Percentiles rank a stretch among this genome's conserved stretches.
Conservation (phyloP, 2,797 vertebrate genomes). For the Esox lucius region DNA sequence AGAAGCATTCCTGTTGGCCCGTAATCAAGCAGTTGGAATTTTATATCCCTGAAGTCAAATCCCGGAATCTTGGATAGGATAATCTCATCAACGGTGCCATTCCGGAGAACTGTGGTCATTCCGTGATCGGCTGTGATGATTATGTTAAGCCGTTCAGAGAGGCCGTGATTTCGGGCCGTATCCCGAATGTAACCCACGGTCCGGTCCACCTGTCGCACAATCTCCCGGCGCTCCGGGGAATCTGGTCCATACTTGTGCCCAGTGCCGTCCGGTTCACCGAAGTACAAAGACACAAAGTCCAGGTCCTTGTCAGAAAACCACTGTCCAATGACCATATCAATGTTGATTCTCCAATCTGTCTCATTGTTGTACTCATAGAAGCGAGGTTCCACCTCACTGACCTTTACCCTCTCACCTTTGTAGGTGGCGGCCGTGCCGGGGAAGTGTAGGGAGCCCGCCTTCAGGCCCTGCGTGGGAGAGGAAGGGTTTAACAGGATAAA, state of each 20-base stretch:
- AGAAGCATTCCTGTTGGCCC: conserved; percentile 76
- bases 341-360: conserved; percentile 69
- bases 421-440: conserved; percentile 78
- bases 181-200: conserved; percentile 76
- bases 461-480: conserved; percentile 71
- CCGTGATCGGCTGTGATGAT: conserved; percentile 83
- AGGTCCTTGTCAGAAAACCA: conserved; percentile 72
- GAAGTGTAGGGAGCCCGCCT: conserved; percentile 81
- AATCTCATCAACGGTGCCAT: conserved; percentile 53
- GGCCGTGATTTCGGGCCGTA: conserved; percentile 35
- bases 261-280: conserved; percentile 76
- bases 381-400: conserved; percentile 63
- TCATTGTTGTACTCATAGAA: conserved; percentile 72
- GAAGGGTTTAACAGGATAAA: too few species aligned
- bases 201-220: conserved; percentile 77
- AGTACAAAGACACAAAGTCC: conserved; percentile 82
- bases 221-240: conserved; percentile 64
- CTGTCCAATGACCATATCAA: conserved; percentile 66
- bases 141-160: conserved; percentile 70
- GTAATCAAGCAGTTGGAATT: conserved; percentile 79
- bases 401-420: conserved; percentile 57
- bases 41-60: conserved; percentile 75
- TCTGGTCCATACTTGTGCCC: conserved; percentile 80
- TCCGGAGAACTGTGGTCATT: conserved; percentile 71
- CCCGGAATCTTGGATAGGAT: conserved; percentile 53